Evolutionary conservation across 2,888 invertebrate species (phyloP).

Genomic region (Carpatolechia fugitivella): DNA sequence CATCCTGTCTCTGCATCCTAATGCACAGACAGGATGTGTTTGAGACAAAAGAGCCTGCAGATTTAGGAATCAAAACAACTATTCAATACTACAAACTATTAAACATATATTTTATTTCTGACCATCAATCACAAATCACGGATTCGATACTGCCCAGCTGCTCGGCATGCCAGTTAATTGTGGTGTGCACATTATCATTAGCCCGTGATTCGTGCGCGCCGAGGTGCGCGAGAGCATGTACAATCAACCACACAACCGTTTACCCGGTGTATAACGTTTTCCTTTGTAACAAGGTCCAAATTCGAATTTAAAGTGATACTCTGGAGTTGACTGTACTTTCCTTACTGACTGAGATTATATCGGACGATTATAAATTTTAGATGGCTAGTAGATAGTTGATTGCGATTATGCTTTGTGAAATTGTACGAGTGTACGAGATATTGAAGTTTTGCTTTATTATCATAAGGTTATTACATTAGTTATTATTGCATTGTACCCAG

Average conservation of each 20-base stretch:
- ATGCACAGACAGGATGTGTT: too few species aligned
- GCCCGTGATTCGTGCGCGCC: slow-evolving; percentile 38
- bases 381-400: slow-evolving; percentile 33
- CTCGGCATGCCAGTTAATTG: slow-evolving; percentile 55
- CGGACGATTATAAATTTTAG: slow-evolving; percentile 44
- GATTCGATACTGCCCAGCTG: slow-evolving; percentile 60
- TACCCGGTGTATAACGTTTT: too few species aligned
- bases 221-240: slow-evolving; percentile 44
- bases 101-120: neutral
- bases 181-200: slow-evolving; percentile 58
- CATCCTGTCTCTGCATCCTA: too few species aligned
- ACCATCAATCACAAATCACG: slow-evolving; percentile 71
- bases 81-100: neutral
- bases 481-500: too few species aligned
- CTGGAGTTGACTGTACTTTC: neutral
- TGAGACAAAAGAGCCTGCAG: too few species aligned
- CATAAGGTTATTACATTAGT: too few species aligned
- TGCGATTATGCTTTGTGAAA: slow-evolving; percentile 14
- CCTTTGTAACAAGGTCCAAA: neutral
- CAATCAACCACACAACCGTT: too few species aligned
- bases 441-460: neutral
- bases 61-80: too few species aligned
- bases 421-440: neutral
- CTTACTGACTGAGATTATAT: slow-evolving; percentile 49
- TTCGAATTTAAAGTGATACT: neutral